Conservation (phyloP, 1,140 invertebrate genomes). For the Trinorchestia longiramus region DNA sequence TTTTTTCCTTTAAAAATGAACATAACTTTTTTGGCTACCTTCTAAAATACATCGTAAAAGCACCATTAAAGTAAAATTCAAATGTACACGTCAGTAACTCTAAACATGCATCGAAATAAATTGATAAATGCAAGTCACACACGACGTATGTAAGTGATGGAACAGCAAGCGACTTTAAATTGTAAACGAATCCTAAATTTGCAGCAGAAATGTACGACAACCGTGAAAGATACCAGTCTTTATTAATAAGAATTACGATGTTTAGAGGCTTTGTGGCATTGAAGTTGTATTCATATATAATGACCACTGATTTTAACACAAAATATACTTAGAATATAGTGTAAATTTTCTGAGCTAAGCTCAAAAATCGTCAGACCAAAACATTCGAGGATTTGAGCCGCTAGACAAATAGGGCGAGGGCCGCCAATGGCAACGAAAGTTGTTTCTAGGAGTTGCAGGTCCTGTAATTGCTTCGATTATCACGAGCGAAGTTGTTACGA, state of each 20-base stretch:
- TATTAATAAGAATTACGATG: not conserved
- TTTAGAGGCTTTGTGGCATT: not conserved
- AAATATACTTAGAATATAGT: not conserved
- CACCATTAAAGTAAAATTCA: too few relatives aligned
- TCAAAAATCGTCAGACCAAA: not conserved
- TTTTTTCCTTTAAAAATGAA: too few relatives aligned
- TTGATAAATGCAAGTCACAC: not conserved
- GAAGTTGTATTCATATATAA: not conserved
- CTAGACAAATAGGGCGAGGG: not conserved
- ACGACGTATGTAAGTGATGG: not conserved
- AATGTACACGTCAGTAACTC: not conserved
- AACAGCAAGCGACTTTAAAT: not conserved
- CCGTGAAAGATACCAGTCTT: not conserved
- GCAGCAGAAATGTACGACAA: not conserved
- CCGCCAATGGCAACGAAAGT: not conserved
- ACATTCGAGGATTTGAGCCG: not conserved
- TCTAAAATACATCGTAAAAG: not conserved
- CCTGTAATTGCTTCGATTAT: constrained; percentile 46
- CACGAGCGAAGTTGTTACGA: constrained; percentile 18
- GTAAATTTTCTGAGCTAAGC: not conserved
- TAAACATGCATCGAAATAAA: not conserved
- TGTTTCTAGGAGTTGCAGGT: not conserved
- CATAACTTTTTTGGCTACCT: too few relatives aligned
- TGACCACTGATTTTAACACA: not conserved
- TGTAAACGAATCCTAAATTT: not conserved